Evolutionary conservation across 2,113 vertebrate genomes (phyloP).

Genomic region (Pangasianodon gigas): DNA sequence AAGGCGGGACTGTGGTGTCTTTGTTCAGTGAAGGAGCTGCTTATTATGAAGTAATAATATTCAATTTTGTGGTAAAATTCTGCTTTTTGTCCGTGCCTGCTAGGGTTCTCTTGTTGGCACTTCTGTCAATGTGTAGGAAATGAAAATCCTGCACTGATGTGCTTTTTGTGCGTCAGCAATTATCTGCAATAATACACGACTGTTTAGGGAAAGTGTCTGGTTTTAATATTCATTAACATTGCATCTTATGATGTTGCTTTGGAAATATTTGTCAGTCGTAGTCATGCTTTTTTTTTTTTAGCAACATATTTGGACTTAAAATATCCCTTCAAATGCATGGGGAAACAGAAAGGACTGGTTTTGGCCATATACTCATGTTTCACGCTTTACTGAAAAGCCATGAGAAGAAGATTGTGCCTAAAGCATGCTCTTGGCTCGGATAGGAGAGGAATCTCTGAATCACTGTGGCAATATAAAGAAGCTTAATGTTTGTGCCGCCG

Average conservation of each 20-base stretch:
- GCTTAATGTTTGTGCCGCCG: background rate
- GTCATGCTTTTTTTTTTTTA: background rate
- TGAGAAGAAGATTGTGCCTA: background rate
- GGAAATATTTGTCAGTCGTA: background rate
- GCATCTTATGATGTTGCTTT: background rate
- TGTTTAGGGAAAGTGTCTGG: background rate
- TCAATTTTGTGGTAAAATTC: background rate
- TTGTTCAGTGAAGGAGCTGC: background rate
- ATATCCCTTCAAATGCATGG: background rate
- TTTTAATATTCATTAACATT: background rate
- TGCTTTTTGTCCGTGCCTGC: background rate
- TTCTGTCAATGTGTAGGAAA: background rate
- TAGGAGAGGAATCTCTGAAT: slow-evolving; percentile 24
- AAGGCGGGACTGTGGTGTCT: background rate
- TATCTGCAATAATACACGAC: background rate
- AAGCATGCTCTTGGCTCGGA: background rate
- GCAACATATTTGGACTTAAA: background rate
- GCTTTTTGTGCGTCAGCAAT: background rate
- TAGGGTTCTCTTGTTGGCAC: background rate
- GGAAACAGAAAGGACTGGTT: background rate
- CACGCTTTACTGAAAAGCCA: background rate
- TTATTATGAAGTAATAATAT: background rate
- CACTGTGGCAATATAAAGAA: background rate
- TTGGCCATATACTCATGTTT: background rate
- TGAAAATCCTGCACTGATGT: background rate